Conservation (phyloP, 2,113 vertebrate species). For the Oophaga pumilio region DNA sequence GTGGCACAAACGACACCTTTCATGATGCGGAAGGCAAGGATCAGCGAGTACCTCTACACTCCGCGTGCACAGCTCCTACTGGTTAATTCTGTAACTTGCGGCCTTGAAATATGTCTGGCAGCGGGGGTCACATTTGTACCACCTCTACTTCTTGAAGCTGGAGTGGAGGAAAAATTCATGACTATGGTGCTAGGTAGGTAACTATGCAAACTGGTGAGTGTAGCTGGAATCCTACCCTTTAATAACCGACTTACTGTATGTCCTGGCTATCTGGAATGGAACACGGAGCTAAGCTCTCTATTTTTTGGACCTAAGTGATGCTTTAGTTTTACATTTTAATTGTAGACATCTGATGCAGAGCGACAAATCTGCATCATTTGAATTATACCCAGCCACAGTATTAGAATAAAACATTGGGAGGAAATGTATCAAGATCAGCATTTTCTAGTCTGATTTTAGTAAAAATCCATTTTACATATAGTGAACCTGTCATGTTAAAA, state of each 20-base stretch:
- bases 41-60: slow-evolving; percentile 65
- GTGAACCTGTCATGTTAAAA: too few relatives aligned
- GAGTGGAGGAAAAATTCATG: slow-evolving; percentile 87
- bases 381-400: too few relatives aligned
- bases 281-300: too few relatives aligned
- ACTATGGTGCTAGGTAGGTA: slow-evolving; percentile 86
- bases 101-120: slow-evolving; percentile 86
- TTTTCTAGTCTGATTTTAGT: too few relatives aligned
- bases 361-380: too few relatives aligned
- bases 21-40: slow-evolving; percentile 61
- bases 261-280: too few relatives aligned
- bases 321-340: too few relatives aligned
- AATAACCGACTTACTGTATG: background rate
- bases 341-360: too few relatives aligned
- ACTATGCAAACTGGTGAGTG: background rate
- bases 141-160: slow-evolving; percentile 82
- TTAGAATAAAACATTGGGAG: too few relatives aligned
- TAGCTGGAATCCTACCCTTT: background rate
- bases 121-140: slow-evolving; percentile 84
- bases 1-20: background rate
- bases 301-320: too few relatives aligned
- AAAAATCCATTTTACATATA: too few relatives aligned
- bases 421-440: too few relatives aligned
- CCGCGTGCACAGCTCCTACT: slow-evolving; percentile 76
- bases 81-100: slow-evolving; percentile 82